Percentiles rank a stretch among this genome's conserved stretches.
Evolutionary conservation across 2,797 vertebrate genomes (phyloP).

Genomic region (Acrocephalus scirpaceus): DNA sequence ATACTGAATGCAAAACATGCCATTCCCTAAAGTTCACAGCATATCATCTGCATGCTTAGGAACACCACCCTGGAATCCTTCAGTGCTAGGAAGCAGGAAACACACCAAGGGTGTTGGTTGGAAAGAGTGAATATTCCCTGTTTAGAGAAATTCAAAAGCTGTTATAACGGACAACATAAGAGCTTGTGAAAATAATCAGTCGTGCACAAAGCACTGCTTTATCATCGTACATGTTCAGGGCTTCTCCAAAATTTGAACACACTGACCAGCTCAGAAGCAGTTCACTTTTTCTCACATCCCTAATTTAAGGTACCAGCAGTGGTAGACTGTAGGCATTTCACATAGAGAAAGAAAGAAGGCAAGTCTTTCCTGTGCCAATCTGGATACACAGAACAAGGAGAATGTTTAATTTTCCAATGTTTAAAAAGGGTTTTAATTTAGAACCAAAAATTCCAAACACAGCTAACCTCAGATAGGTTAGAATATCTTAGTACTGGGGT

Average conservation of each 20-base stretch:
- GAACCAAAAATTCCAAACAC: not conserved
- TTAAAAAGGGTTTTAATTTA: not conserved
- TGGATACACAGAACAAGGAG: not conserved
- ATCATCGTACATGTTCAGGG: not conserved
- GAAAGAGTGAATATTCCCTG: not conserved
- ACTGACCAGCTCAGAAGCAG: not conserved
- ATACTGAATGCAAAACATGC: not conserved
- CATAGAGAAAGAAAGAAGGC: not conserved
- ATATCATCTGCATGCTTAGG: not conserved
- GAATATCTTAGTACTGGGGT: not conserved
- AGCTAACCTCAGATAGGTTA: not conserved
- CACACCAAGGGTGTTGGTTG: not conserved
- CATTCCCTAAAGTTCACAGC: constrained; percentile 28
- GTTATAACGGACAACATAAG: not conserved
- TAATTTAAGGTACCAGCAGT: not conserved
- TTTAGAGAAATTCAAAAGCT: not conserved
- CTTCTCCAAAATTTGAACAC: not conserved
- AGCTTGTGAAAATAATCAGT: not conserved
- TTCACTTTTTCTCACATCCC: not conserved
- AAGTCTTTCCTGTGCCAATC: not conserved
- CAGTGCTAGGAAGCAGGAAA: not conserved
- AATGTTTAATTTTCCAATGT: not conserved
- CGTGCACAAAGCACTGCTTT: not conserved
- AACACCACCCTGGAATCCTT: not conserved
- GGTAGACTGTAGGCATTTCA: not conserved